Conservation (phyloP, 2,113 vertebrate species). For the Zosterops borbonicus region DNA sequence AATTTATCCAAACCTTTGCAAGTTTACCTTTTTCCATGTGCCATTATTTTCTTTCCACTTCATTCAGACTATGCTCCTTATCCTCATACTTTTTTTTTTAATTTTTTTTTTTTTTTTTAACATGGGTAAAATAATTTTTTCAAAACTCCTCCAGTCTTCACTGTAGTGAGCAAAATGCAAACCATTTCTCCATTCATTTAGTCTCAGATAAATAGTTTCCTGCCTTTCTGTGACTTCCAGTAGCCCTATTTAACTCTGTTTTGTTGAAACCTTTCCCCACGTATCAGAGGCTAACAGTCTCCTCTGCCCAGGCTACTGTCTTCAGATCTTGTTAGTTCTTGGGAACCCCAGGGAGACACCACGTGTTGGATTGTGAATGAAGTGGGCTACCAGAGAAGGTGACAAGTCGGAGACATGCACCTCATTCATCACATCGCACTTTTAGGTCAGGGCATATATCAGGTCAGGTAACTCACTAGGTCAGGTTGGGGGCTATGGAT, state of each 20-base stretch:
- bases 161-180: not conserved
- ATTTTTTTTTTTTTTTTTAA: not conserved
- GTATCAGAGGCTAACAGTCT: not conserved
- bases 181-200: not conserved
- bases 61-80: not conserved
- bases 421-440: conserved; percentile 49
- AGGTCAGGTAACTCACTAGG: conserved; percentile 22
- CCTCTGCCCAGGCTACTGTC: not conserved
- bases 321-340: not conserved
- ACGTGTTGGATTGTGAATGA: not conserved
- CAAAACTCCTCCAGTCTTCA: not conserved
- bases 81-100: not conserved
- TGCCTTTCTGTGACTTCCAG: not conserved
- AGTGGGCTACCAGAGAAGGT: conserved; percentile 28
- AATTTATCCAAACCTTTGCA: conserved; percentile 17
- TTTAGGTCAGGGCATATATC: not conserved
- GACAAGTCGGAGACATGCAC: not conserved
- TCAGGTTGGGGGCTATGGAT: not conserved
- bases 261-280: not conserved
- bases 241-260: not conserved
- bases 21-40: not conserved
- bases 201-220: not conserved
- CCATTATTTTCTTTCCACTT: not conserved
- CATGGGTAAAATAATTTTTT: not conserved
- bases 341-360: not conserved